A percentile compares a stretch with the other conserved stretches of the same genome.
These are phyloP conservation scores for Calameuta idolon DNA, from an alignment of 2,888 invertebrate genomes.

Conservation along the genomic window DNA sequence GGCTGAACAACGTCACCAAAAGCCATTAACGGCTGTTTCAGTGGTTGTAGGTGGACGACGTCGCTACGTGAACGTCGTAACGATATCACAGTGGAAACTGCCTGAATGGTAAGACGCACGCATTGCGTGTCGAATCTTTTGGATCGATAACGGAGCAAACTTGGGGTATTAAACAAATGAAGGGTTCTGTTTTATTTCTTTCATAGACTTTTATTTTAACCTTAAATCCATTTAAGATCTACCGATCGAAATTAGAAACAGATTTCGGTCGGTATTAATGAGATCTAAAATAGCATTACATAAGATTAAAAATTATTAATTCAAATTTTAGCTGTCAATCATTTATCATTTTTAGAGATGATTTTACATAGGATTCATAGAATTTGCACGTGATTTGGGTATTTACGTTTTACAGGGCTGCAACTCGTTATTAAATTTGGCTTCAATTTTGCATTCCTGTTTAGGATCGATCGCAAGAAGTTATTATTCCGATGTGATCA, in stretches of 20 bases:
- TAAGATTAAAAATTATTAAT: neutral
- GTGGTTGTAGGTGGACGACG: neutral
- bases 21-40: slow-evolving; percentile 3
- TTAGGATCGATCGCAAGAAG: neutral
- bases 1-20: slow-evolving; percentile 37
- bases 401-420: neutral
- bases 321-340: no score
- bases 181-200: neutral
- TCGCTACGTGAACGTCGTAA: neutral
- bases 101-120: slow-evolving; percentile 35
- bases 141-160: slow-evolving; percentile 33
- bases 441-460: no score
- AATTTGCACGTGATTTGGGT: neutral
- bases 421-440: neutral
- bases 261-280: neutral
- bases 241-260: neutral
- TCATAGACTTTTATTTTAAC: neutral
- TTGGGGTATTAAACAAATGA: slow-evolving; percentile 16
- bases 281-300: neutral
- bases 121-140: slow-evolving; percentile 43
- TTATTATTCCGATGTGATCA: slow-evolving; percentile 9
- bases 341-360: neutral
- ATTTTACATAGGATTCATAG: neutral
- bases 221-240: neutral
- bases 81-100: slow-evolving; percentile 31